These are phyloP conservation scores for Ormyrus nitidulus DNA, from an alignment of 2,888 invertebrate species.

Conservation along the genomic window DNA sequence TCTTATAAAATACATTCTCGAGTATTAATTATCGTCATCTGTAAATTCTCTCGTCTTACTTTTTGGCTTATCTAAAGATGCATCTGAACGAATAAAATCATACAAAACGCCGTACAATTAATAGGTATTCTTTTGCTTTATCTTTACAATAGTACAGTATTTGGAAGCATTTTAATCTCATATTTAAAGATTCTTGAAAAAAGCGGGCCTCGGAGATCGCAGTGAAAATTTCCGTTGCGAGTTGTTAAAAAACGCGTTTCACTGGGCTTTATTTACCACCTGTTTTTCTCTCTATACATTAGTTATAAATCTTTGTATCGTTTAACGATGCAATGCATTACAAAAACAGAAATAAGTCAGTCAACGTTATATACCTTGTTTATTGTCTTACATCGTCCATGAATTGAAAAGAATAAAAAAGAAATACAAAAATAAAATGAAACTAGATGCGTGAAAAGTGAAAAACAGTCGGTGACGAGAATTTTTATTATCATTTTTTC, in stretches of 20 bases:
- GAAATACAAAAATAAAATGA: slow-evolving; percentile 51
- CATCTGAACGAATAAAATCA: slow-evolving; percentile 70
- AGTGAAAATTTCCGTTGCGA: slow-evolving; percentile 60
- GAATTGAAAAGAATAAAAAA: slow-evolving; percentile 25
- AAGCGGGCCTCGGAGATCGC: slow-evolving; percentile 61
- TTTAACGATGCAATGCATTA: slow-evolving; percentile 8
- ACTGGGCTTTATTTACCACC: slow-evolving; percentile 18
- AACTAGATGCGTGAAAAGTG: slow-evolving; percentile 11
- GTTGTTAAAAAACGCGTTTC: slow-evolving; percentile 38
- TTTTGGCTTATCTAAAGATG: slow-evolving; percentile 57
- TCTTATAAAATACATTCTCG: slow-evolving; percentile 75
- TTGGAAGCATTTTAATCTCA: slow-evolving; percentile 74
- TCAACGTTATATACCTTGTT: slow-evolving; percentile 31
- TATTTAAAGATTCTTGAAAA: slow-evolving; percentile 62
- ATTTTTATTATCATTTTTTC: slow-evolving; percentile 12
- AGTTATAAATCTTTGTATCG: slow-evolving; percentile 27
- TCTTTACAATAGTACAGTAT: slow-evolving; percentile 70
- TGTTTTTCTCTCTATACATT: not conserved
- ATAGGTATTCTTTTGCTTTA: slow-evolving; percentile 34
- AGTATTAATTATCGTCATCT: slow-evolving; percentile 56
- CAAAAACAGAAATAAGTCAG: slow-evolving; percentile 35
- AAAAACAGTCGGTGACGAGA: slow-evolving; percentile 23
- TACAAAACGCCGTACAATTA: slow-evolving; percentile 67
- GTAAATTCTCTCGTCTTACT: slow-evolving; percentile 62
- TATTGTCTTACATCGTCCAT: slow-evolving; percentile 35